Evolutionary conservation across 2,888 invertebrate genomes (phyloP).

Genomic region (Dolomedes plantarius): DNA sequence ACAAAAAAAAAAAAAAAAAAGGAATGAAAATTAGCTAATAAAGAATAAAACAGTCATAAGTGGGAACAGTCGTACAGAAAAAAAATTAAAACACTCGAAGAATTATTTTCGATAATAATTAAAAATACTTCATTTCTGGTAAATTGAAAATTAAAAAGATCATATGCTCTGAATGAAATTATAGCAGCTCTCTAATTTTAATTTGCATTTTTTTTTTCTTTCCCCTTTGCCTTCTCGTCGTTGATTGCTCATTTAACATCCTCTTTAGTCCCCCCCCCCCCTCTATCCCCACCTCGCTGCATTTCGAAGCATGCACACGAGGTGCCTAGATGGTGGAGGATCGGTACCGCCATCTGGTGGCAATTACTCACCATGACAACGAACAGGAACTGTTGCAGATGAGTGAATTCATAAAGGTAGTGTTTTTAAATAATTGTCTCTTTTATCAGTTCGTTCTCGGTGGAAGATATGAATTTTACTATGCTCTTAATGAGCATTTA

Average conservation of each 20-base stretch:
- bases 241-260: no score
- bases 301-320: background rate
- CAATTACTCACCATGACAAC: background rate
- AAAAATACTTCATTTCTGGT: no score
- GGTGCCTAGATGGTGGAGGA: background rate
- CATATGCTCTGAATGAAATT: background rate
- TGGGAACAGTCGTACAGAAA: no score
- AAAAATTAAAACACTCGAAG: no score
- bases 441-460: no score
- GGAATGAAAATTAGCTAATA: no score
- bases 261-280: background rate
- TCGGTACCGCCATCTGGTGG: conserved; percentile 8
- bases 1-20: no score
- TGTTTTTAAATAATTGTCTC: background rate
- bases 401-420: background rate
- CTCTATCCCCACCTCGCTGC: background rate
- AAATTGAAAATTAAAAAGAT: background rate
- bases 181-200: background rate
- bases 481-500: no score
- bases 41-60: no score
- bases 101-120: no score
- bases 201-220: background rate
- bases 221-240: no score
- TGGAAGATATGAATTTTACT: no score
- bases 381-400: background rate